Conservation (phyloP, 1,140 invertebrate species). For the Aphelenchoides fujianensis region DNA sequence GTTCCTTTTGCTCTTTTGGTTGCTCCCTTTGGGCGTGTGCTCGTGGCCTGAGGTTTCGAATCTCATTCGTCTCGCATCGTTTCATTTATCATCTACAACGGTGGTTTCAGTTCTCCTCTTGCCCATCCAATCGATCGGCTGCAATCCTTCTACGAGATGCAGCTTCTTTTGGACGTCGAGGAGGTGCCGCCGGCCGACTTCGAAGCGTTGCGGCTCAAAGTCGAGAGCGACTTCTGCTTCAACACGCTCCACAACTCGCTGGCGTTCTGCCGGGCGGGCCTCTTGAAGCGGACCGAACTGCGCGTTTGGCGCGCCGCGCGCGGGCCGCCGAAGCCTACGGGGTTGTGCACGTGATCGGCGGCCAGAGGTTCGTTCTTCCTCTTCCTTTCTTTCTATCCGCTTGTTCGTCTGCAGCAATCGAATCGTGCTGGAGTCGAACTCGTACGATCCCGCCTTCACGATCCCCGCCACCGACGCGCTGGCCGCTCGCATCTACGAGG, state of each 20-base stretch:
- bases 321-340: background rate
- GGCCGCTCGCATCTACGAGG: background rate
- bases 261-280: background rate
- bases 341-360: background rate
- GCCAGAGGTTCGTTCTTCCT: background rate
- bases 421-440: slow-evolving; percentile 3
- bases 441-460: background rate
- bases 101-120: too few relatives aligned
- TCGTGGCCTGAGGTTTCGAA: too few relatives aligned
- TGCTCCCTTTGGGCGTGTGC: too few relatives aligned
- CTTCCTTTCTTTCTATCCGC: background rate
- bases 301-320: background rate
- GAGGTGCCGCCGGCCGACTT: background rate
- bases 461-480: background rate
- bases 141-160: too few relatives aligned
- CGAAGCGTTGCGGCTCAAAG: background rate
- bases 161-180: background rate
- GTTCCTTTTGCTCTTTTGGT: too few relatives aligned
- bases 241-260: background rate
- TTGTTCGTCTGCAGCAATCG: background rate
- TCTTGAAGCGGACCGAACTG: background rate
- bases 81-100: background rate
- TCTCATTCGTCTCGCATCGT: too few relatives aligned
- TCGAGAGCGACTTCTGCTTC: background rate
- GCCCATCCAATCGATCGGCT: too few relatives aligned